Evolutionary conservation across 2,888 invertebrate genomes (phyloP).

Genomic region (Thymelicus lineola): DNA sequence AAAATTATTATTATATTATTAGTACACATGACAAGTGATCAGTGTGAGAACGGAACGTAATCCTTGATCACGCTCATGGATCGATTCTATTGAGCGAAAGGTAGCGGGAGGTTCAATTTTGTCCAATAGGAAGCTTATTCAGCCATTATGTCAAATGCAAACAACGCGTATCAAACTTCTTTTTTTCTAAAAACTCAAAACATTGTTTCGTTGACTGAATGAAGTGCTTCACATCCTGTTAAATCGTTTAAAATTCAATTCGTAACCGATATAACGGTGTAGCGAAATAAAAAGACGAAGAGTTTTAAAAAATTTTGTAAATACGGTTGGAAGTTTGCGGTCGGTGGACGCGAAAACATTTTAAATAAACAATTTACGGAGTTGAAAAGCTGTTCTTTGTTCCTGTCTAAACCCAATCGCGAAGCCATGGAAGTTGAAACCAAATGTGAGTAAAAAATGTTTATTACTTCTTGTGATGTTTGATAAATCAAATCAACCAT

Average conservation of each 20-base stretch:
- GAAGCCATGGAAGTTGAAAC: constrained; percentile 73
- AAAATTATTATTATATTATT: too few relatives aligned
- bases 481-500: too few relatives aligned
- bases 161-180: constrained; percentile 45
- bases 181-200: constrained; percentile 46
- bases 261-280: constrained; percentile 69
- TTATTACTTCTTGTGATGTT: constrained; percentile 27
- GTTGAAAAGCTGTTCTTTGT: constrained; percentile 43
- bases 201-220: constrained; percentile 42
- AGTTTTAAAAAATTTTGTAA: constrained; percentile 50
- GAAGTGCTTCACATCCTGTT: constrained; percentile 54
- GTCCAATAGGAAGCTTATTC: constrained; percentile 64
- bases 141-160: constrained; percentile 60
- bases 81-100: constrained; percentile 54
- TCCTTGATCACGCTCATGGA: constrained; percentile 45
- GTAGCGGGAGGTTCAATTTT: constrained; percentile 68
- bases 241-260: constrained; percentile 60
- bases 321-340: constrained; percentile 55
- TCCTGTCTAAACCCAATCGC: constrained; percentile 44
- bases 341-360: constrained; percentile 54
- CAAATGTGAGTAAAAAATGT: constrained; percentile 66
- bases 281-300: constrained; percentile 51
- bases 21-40: too few relatives aligned
- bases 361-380: constrained; percentile 14
- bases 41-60: constrained; percentile 36